phyloP scores from a whole-genome alignment of 2,113 vertebrate genomes.

The Aphelocoma coerulescens region DNA sequence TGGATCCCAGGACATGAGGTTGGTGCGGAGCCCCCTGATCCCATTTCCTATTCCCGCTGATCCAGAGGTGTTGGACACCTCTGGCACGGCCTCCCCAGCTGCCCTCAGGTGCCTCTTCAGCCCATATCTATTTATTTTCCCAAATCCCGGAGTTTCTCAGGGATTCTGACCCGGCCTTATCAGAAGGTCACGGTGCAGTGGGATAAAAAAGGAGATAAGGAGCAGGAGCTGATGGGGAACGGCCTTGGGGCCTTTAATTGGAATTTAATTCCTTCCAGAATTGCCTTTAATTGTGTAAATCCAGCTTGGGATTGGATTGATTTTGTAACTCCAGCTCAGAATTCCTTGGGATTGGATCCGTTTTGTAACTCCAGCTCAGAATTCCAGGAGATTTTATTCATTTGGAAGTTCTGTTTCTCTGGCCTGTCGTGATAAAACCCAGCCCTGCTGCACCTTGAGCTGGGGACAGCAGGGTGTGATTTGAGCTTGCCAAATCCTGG shows the following conservation, averaged over 20 bases:
- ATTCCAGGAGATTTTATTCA: neutral
- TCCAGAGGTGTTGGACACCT: neutral
- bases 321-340: neutral
- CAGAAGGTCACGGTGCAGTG: neutral
- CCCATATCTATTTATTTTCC: neutral
- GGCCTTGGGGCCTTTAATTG: neutral
- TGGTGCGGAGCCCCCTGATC: neutral
- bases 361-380: neutral
- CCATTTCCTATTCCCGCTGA: rapidly evolving
- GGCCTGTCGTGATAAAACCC: rapidly evolving
- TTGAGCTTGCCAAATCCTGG: neutral
- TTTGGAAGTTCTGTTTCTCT: neutral
- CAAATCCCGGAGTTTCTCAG: neutral
- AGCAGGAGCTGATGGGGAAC: neutral
- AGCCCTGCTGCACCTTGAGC: neutral
- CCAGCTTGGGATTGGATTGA: rapidly evolving
- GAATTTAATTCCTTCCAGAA: neutral
- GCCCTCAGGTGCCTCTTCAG: neutral
- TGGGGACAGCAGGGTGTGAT: neutral
- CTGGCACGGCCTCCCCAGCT: neutral
- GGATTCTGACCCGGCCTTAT: neutral
- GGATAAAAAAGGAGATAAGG: neutral
- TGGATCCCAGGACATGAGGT: rapidly evolving
- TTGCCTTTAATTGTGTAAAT: neutral
- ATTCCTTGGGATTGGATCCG: rapidly evolving